phyloP scores from a whole-genome alignment of 2,113 vertebrate species.

The Xenopus laevis region DNA sequence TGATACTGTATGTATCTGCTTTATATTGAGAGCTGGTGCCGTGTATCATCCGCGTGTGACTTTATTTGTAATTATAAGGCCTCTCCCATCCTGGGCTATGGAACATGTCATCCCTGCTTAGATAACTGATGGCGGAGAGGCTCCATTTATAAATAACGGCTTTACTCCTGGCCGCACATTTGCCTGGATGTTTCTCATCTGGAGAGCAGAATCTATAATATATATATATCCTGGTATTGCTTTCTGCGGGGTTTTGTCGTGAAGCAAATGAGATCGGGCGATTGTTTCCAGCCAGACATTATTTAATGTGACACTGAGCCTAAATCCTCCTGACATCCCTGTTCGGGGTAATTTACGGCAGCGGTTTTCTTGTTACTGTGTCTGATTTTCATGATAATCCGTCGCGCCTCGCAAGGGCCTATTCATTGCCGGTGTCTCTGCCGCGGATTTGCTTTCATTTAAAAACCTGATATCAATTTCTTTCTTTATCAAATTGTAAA shows the following conservation, averaged over 20 bases:
- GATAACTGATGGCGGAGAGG: neutral
- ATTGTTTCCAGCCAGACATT: conserved; percentile 13
- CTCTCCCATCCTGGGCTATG: neutral
- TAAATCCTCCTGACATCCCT: conserved; percentile 17
- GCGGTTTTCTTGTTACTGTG: neutral
- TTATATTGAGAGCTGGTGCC: too few relatives aligned
- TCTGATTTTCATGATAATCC: conserved; percentile 1
- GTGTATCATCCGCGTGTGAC: neutral
- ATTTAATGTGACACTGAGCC: conserved; percentile 3
- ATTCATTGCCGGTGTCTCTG: neutral
- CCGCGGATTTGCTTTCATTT: neutral
- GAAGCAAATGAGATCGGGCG: neutral
- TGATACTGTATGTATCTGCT: neutral
- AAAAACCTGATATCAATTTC: neutral
- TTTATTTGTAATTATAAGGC: neutral
- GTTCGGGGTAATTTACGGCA: neutral
- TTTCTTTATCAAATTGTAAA: too few relatives aligned
- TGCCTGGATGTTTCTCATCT: neutral
- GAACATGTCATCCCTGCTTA: neutral
- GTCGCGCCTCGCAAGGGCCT: neutral
- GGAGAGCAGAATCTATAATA: neutral
- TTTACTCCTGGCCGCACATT: neutral
- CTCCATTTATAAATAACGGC: neutral
- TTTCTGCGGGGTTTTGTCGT: neutral
- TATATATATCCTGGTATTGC: neutral